Percentiles rank a stretch among this genome's conserved stretches.
These are phyloP conservation scores for Percopsis omiscomaycus DNA, from an alignment of 2,797 vertebrate genomes.

Conservation along the genomic window DNA sequence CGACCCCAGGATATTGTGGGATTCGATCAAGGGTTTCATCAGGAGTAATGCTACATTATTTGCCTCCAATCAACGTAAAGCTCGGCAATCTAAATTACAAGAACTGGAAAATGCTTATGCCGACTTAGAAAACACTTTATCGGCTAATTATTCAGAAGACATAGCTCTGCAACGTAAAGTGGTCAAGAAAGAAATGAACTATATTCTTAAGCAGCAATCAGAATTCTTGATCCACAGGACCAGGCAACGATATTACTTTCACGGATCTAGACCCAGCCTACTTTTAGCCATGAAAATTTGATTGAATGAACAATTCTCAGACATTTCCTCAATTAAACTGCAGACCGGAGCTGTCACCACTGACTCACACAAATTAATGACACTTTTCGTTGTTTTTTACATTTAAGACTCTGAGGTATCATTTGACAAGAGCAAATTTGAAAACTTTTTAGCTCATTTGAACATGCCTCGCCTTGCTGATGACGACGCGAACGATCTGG, in stretches of 20 bases:
- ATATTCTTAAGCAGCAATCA: neutral
- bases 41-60: conserved; percentile 1
- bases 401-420: neutral
- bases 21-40: conserved; percentile 10
- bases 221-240: neutral
- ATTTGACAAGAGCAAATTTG: conserved; percentile 12
- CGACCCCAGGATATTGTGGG: conserved; percentile 14
- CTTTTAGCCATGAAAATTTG: neutral
- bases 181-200: neutral
- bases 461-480: conserved; percentile 15
- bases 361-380: conserved; percentile 8
- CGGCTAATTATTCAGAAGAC: neutral
- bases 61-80: conserved; percentile 4
- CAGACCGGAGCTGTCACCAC: neutral
- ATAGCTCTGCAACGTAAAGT: neutral
- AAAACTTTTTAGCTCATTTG: conserved; percentile 4
- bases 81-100: neutral
- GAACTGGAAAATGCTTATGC: neutral
- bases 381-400: neutral
- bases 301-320: conserved; percentile 2
- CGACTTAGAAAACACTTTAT: neutral
- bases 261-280: neutral
- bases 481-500: neutral
- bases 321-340: conserved; percentile 5
- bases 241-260: neutral